Conservation (phyloP, 30 jellyfish, hydroid and myxozoan species). For the Mastigias papua region DNA sequence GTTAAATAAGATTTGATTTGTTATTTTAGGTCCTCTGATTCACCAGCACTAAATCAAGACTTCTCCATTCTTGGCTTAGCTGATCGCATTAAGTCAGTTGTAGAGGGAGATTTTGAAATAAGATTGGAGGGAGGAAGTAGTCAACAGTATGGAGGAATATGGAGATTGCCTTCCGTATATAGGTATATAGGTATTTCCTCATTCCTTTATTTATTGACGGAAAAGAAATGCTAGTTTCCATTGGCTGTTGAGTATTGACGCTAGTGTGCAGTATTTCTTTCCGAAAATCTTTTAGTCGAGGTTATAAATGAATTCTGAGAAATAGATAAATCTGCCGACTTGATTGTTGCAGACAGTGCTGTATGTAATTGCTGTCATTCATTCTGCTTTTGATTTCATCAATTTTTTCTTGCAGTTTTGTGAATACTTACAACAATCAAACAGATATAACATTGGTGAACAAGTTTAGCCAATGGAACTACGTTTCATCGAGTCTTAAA, state of each 20-base stretch:
- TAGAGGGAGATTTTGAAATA: conserved; percentile 83
- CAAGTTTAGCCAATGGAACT: conserved; percentile 95
- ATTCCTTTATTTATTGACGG: neutral
- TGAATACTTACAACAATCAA: conserved; percentile 74
- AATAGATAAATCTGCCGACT: too few relatives aligned
- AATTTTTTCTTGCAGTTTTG: conserved; percentile 53
- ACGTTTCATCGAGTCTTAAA: conserved; percentile 80
- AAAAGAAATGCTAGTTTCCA: too few relatives aligned
- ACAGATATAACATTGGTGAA: conserved; percentile 88
- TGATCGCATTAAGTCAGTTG: conserved; percentile 82
- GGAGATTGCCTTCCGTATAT: conserved; percentile 96
- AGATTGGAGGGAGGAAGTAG: conserved; percentile 94
- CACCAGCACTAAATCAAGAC: conserved; percentile 88
- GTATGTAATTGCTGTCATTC: neutral
- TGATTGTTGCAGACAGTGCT: too few relatives aligned
- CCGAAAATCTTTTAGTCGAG: too few relatives aligned
- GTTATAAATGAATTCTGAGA: too few relatives aligned
- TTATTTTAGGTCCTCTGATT: conserved; percentile 66
- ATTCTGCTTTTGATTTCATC: neutral
- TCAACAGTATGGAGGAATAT: conserved; percentile 98
- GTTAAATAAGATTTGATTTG: too few relatives aligned
- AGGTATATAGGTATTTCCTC: conserved; percentile 73
- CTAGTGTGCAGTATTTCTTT: too few relatives aligned
- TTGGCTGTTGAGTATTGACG: too few relatives aligned
- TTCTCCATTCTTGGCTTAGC: conserved; percentile 89